Conservation (phyloP, 2,888 invertebrate genomes). For the Lycia hirtaria region DNA sequence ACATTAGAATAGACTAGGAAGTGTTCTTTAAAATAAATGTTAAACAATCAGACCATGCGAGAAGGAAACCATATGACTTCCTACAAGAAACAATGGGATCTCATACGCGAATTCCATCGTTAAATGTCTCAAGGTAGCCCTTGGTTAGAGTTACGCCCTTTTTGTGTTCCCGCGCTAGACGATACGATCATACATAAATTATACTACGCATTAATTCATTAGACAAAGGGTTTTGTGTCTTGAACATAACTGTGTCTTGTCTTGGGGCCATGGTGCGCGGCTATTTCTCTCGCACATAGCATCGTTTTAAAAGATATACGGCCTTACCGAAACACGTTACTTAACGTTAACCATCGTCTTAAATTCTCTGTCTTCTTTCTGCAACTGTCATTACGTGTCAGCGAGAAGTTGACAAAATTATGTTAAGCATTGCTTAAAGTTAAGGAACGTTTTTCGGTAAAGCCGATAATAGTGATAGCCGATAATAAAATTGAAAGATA, state of each 20-base stretch:
- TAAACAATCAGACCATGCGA: slow-evolving; percentile 10
- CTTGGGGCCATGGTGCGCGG: too few relatives aligned
- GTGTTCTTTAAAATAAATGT: slow-evolving; percentile 1
- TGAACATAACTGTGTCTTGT: neutral
- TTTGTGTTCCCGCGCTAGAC: slow-evolving; percentile 4
- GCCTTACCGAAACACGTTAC: too few relatives aligned
- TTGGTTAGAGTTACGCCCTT: slow-evolving; percentile 13
- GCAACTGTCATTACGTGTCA: too few relatives aligned
- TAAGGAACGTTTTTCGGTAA: too few relatives aligned
- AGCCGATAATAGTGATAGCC: too few relatives aligned
- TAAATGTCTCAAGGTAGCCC: slow-evolving; percentile 14
- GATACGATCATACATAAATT: slow-evolving; percentile 14
- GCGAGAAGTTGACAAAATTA: too few relatives aligned
- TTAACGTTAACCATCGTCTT: too few relatives aligned
- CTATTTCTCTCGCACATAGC: too few relatives aligned
- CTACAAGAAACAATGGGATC: slow-evolving; percentile 14
- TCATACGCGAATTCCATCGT: slow-evolving; percentile 8
- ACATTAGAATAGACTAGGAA: neutral
- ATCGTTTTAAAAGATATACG: too few relatives aligned
- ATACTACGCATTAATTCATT: slow-evolving; percentile 1
- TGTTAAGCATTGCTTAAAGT: too few relatives aligned
- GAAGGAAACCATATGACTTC: slow-evolving; percentile 10
- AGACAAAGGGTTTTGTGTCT: neutral
- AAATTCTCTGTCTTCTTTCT: too few relatives aligned
- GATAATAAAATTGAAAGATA: too few relatives aligned